phyloP scores from a whole-genome alignment of 2,888 invertebrate genomes.

The Rotaria magnacalcarata region DNA sequence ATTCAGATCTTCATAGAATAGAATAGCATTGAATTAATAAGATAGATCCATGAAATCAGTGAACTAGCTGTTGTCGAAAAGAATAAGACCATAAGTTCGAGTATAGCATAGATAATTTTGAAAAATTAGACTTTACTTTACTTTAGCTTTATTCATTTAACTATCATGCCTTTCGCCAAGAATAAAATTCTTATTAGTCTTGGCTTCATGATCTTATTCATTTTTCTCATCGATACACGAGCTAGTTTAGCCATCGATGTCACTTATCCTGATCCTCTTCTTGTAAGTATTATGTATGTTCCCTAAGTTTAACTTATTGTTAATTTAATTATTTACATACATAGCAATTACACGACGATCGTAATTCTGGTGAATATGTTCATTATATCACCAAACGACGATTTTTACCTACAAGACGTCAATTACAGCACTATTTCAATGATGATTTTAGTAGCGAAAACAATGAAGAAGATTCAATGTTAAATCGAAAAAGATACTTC shows the following conservation, averaged over 20 bases:
- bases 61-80: neutral
- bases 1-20: neutral
- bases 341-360: neutral
- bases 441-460: neutral
- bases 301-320: neutral
- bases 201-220: neutral
- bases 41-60: neutral
- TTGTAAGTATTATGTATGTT: neutral
- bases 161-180: neutral
- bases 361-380: neutral
- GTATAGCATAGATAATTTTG: too few relatives aligned
- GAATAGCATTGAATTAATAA: neutral
- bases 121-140: too few relatives aligned
- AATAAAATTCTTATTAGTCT: neutral
- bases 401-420: neutral
- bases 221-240: neutral
- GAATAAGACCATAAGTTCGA: neutral
- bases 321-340: too few relatives aligned
- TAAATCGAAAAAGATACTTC: neutral
- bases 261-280: neutral
- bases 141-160: neutral
- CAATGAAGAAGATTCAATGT: neutral
- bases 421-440: neutral
- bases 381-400: conserved; percentile 5
- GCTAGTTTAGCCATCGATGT: neutral